Evolutionary conservation across 2,113 vertebrate species (phyloP).

Genomic region (Tragelaphus scriptus): DNA sequence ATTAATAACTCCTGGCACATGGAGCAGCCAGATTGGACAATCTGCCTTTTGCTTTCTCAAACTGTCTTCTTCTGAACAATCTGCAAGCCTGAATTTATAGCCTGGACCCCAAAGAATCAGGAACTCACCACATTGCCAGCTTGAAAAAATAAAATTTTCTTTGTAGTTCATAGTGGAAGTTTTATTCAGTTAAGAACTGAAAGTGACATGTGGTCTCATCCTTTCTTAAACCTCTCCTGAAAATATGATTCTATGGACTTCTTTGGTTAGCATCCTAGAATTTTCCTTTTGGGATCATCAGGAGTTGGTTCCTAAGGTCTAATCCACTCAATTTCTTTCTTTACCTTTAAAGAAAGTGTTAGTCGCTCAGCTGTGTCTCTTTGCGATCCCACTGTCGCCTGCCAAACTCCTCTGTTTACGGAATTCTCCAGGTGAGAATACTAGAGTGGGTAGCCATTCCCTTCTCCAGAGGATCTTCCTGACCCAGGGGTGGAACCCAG

Average conservation of each 20-base stretch:
- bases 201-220: not conserved
- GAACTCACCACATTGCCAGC: slow-evolving; percentile 59
- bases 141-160: slow-evolving; percentile 62
- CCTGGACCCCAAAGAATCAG: slow-evolving; percentile 65
- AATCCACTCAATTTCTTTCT: not conserved
- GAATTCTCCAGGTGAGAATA: not conserved
- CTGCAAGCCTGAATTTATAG: slow-evolving; percentile 76
- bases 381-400: not conserved
- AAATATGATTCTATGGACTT: not conserved
- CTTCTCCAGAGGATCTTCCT: not conserved
- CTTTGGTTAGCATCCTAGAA: not conserved
- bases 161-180: slow-evolving; percentile 49
- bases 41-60: slow-evolving; percentile 75
- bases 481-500: not conserved
- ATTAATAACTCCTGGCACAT: slow-evolving; percentile 82
- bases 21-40: slow-evolving; percentile 66
- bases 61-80: slow-evolving; percentile 72
- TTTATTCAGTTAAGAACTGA: slow-evolving; percentile 33
- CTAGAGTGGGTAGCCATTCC: not conserved
- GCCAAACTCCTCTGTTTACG: not conserved
- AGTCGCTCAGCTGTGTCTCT: not conserved
- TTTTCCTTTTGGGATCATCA: not conserved
- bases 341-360: not conserved
- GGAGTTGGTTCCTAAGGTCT: not conserved
- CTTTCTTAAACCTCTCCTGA: slow-evolving; percentile 34